These are phyloP conservation scores for Atractosteus spatula DNA, from an alignment of 2,113 vertebrate genomes.

Conservation along the genomic window DNA sequence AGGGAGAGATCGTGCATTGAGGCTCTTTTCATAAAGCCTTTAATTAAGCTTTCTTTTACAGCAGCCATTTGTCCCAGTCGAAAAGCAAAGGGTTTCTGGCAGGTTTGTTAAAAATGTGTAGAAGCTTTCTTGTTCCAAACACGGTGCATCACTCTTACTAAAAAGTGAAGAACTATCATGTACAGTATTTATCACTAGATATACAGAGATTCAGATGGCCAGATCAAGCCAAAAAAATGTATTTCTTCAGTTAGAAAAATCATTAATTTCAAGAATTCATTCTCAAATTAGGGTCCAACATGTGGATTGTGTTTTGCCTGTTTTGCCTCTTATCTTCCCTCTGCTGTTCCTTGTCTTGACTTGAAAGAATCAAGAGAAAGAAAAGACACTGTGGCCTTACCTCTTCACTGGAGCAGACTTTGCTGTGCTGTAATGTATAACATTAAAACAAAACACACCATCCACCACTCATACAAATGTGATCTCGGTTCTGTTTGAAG, in stretches of 20 bases:
- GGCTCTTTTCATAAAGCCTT: too few relatives aligned
- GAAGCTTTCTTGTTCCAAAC: too few relatives aligned
- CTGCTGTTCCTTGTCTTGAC: not conserved
- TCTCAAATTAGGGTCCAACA: too few relatives aligned
- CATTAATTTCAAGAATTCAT: too few relatives aligned
- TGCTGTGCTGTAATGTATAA: not conserved
- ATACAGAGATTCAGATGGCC: too few relatives aligned
- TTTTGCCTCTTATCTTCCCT: not conserved
- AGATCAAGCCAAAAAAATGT: too few relatives aligned
- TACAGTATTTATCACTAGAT: too few relatives aligned
- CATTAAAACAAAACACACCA: conserved; percentile 1
- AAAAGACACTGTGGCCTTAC: not conserved
- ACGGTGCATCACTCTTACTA: too few relatives aligned
- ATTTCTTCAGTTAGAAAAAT: too few relatives aligned
- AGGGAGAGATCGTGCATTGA: not conserved
- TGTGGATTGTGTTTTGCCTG: conserved; percentile 7
- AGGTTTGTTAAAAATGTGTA: too few relatives aligned
- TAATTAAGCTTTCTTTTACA: not conserved
- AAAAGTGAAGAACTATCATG: too few relatives aligned
- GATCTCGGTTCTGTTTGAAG: conserved; percentile 10
- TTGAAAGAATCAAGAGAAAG: not conserved
- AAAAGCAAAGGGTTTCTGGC: too few relatives aligned
- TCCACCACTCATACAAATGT: conserved; percentile 8
- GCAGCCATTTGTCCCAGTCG: not conserved
- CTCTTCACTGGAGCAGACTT: not conserved